A percentile compares a stretch with the other conserved stretches of the same genome.
Conservation (phyloP, 2,113 vertebrate genomes). For the Mesitornis unicolor region DNA sequence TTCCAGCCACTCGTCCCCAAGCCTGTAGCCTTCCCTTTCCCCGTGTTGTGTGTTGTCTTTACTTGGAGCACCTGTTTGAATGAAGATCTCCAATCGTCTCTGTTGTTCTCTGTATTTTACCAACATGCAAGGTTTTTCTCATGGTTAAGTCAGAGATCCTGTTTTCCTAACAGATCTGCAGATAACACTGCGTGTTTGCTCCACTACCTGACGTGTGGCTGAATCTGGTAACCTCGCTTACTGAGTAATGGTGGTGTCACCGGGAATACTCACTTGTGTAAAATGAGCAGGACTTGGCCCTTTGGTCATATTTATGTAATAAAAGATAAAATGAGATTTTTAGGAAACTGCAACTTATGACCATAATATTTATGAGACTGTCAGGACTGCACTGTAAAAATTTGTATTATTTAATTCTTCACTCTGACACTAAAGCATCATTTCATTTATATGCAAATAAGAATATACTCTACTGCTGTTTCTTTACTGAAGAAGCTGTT, state of each 20-base stretch:
- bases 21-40: no score
- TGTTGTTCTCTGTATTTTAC: background rate
- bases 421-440: conserved; percentile 70
- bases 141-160: background rate
- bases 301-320: conserved; percentile 59
- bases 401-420: conserved; percentile 68
- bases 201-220: background rate
- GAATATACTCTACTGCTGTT: conserved; percentile 25
- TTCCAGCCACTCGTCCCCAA: no score
- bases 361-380: conserved; percentile 67
- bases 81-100: background rate
- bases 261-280: conserved; percentile 38
- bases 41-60: background rate
- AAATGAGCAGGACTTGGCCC: conserved; percentile 42
- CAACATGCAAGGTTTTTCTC: background rate
- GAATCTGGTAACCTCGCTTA: conserved; percentile 52
- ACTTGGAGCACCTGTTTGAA: background rate
- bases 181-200: background rate
- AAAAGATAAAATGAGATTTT: conserved; percentile 69
- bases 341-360: conserved; percentile 61
- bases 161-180: background rate
- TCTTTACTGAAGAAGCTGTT: conserved; percentile 54
- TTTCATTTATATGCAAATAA: conserved; percentile 74
- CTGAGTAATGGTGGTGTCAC: conserved; percentile 48
- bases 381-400: conserved; percentile 57